phyloP scores from a whole-genome alignment of 1,140 invertebrate species.

The Aradophagus sp. region DNA sequence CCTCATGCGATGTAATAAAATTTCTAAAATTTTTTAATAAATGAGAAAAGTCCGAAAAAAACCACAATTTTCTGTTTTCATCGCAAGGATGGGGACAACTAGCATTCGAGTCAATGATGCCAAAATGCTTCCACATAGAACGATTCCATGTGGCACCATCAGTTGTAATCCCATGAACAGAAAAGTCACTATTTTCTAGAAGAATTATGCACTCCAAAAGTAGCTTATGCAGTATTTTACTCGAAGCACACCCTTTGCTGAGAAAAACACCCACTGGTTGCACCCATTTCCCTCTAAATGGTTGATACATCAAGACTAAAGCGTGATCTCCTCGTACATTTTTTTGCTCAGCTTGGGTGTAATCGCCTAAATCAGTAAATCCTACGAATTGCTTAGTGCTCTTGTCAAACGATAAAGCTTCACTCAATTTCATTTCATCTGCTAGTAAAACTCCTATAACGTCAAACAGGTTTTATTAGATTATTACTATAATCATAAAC shows the following conservation, averaged over 20 bases:
- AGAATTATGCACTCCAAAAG: constrained; percentile 51
- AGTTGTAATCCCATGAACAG: constrained; percentile 40
- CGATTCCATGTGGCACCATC: constrained; percentile 54
- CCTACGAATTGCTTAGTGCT: constrained; percentile 28
- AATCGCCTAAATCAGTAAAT: constrained; percentile 53
- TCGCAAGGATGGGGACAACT: constrained; percentile 20
- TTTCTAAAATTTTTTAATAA: constrained; percentile 33
- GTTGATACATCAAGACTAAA: constrained; percentile 61
- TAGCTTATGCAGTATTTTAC: constrained; percentile 51
- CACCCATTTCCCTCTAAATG: constrained; percentile 52
- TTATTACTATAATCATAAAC: background rate
- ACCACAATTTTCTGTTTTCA: constrained; percentile 21
- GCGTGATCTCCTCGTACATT: constrained; percentile 56
- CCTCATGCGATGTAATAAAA: constrained; percentile 10
- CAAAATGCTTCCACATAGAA: constrained; percentile 50
- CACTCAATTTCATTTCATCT: constrained; percentile 29
- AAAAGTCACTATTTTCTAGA: constrained; percentile 36
- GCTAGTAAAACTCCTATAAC: constrained; percentile 16
- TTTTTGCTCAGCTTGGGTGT: constrained; percentile 47
- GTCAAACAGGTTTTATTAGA: background rate
- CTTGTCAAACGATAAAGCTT: constrained; percentile 28
- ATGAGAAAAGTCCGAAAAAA: constrained; percentile 44
- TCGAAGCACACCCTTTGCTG: constrained; percentile 44
- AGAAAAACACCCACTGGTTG: constrained; percentile 56
- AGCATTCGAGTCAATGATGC: constrained; percentile 3